Percentiles rank a stretch among this genome's conserved stretches.
Conservation (phyloP, 1,140 invertebrate genomes). For the Harlomillsia oculata region DNA sequence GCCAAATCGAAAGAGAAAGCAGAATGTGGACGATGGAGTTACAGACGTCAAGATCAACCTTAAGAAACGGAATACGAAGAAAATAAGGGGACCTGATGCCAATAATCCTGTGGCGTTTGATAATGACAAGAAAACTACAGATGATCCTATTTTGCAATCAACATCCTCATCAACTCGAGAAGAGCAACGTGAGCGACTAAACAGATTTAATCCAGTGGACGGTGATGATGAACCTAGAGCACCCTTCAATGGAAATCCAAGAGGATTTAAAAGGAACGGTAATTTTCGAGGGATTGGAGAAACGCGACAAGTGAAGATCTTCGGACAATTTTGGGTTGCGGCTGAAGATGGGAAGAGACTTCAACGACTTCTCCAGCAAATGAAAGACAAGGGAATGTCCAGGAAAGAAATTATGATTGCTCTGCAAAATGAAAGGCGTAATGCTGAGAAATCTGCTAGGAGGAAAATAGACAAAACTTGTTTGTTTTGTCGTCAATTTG, state of each 20-base stretch:
- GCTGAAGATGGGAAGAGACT: slow-evolving; percentile 56
- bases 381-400: slow-evolving; percentile 59
- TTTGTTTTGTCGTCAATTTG: slow-evolving; percentile 48
- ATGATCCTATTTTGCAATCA: slow-evolving; percentile 6
- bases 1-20: neutral
- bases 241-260: too few relatives aligned
- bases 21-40: neutral
- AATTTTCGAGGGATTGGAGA: slow-evolving; percentile 18
- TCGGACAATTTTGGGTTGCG: slow-evolving; percentile 33
- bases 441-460: slow-evolving; percentile 59
- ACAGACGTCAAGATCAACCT: neutral
- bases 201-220: neutral
- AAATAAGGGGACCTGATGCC: neutral
- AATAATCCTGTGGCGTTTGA: neutral
- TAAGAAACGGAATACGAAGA: neutral
- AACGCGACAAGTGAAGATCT: slow-evolving; percentile 22
- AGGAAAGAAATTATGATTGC: slow-evolving; percentile 53
- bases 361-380: slow-evolving; percentile 49
- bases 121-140: neutral
- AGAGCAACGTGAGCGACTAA: slow-evolving; percentile 3
- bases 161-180: too few relatives aligned
- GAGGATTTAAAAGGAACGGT: neutral
- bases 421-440: slow-evolving; percentile 58
- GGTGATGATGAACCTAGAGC: neutral
- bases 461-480: slow-evolving; percentile 60